A percentile compares a stretch with the other conserved stretches of the same genome.
Conservation (phyloP, 2,888 invertebrate genomes). For the Seira sanloemensis region DNA sequence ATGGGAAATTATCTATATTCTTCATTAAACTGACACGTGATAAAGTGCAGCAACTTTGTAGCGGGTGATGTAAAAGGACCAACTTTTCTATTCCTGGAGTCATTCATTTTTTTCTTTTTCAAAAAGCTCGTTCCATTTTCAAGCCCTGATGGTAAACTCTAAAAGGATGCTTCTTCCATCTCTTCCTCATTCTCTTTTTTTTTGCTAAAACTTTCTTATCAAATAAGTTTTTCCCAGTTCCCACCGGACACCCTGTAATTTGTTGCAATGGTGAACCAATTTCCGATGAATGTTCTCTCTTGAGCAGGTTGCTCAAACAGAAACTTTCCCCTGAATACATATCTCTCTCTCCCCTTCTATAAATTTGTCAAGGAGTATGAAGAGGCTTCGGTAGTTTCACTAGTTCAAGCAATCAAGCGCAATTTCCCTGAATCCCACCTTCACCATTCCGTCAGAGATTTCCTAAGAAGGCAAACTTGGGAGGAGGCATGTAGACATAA, state of each 20-base stretch:
- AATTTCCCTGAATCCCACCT: neutral
- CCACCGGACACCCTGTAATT: constrained; percentile 61
- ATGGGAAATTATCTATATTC: too few relatives aligned
- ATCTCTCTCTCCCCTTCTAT: neutral
- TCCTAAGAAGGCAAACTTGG: too few relatives aligned
- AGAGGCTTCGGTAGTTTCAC: neutral
- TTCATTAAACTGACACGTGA: too few relatives aligned
- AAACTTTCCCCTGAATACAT: neutral
- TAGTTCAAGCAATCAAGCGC: neutral
- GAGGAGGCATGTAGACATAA: too few relatives aligned
- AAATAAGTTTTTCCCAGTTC: constrained; percentile 54
- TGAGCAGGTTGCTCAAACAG: neutral
- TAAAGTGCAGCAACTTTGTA: too few relatives aligned
- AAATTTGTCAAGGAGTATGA: neutral
- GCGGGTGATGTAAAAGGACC: too few relatives aligned
- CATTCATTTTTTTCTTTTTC: too few relatives aligned
- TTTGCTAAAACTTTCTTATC: constrained; percentile 35
- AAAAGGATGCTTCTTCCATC: too few relatives aligned
- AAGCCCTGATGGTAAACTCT: too few relatives aligned
- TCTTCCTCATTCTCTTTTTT: too few relatives aligned
- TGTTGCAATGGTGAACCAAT: constrained; percentile 61
- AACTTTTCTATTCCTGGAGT: too few relatives aligned
- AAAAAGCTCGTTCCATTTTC: too few relatives aligned
- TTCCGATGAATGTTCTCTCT: constrained; percentile 46
- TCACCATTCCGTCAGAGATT: neutral